These are phyloP conservation scores for Lagopus muta DNA, from an alignment of 2,113 vertebrate genomes.

Conservation along the genomic window DNA sequence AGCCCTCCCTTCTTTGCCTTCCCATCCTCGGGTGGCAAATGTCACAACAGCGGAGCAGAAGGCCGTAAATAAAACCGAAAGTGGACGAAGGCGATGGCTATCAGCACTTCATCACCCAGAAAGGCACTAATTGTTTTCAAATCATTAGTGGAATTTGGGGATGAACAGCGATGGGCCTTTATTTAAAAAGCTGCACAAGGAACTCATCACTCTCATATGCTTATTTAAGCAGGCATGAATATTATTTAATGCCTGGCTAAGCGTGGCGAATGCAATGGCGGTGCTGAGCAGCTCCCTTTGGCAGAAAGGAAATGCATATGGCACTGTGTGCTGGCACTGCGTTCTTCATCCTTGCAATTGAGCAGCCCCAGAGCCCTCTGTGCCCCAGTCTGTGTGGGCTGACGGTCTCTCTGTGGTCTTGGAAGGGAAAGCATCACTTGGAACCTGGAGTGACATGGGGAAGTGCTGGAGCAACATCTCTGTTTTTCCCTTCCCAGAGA, in stretches of 20 bases:
- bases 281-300: neutral
- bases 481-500: too few relatives aligned
- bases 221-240: neutral
- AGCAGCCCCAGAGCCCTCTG: neutral
- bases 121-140: conserved; percentile 27
- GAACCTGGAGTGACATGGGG: neutral
- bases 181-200: neutral
- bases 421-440: neutral
- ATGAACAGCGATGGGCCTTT: neutral
- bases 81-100: neutral
- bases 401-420: neutral
- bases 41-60: neutral
- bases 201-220: neutral
- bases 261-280: fast-evolving
- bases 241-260: neutral
- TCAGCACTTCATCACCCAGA: neutral
- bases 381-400: neutral
- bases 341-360: neutral
- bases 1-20: neutral
- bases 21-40: neutral
- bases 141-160: neutral
- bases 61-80: conserved; percentile 40
- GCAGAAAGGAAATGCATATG: fast-evolving
- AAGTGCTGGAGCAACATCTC: fast-evolving
- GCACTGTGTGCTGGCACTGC: fast-evolving